Base-by-base conservation (phyloP, 1,140 invertebrate species). In the Sminthurinus signatus region DNA sequence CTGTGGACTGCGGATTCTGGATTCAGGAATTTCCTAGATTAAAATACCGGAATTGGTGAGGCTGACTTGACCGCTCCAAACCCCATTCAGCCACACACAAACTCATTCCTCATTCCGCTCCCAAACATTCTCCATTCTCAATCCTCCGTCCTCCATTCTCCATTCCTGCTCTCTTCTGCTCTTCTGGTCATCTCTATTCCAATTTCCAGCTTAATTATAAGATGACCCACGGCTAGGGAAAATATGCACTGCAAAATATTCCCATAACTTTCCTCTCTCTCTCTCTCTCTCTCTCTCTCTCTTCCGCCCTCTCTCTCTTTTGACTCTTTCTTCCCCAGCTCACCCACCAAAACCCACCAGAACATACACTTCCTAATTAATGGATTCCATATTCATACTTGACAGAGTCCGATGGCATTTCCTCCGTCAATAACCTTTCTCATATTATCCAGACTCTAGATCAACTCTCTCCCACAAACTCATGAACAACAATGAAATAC, bases 381-480 rank as follows among this genome's bases (percentile, higher is more conserved):
- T 65, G 67, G 67, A 69, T 65, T 69, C 67, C 67, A 69, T 69
- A 68, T 68, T 68, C 66, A 68, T 68, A n/a, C n/a, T 69, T 69
- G 65, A 69, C 62, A 63, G 67, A 69, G 62, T 69, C 67, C 67
- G 65, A 65, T 64, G 64, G 64, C 66, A 68, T 68, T 62, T 57
- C 62, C 51, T 50, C 44, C 21, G 44, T 46, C 4, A 4, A 4
- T 46, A 46, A 10, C 44, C 44, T 46, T 5, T 46, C 21, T 5
- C n/a, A 17, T 46, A 46, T 10, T 14, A 46, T 46, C 8, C 21
- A 17, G 8, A 39, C 36, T 39, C 8, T 39, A n/a, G n/a, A n/a
- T n/a, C n/a, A n/a, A n/a, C n/a, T n/a, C 32, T 36, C 5, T 36
- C 32, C 32, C 32, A 36, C 32, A 36, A 5, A 36, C 32, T 8